Percentiles rank a stretch among this genome's conserved stretches.
Conservation (phyloP, 2,888 invertebrate species). For the Drosophila pseudotalamancana region DNA sequence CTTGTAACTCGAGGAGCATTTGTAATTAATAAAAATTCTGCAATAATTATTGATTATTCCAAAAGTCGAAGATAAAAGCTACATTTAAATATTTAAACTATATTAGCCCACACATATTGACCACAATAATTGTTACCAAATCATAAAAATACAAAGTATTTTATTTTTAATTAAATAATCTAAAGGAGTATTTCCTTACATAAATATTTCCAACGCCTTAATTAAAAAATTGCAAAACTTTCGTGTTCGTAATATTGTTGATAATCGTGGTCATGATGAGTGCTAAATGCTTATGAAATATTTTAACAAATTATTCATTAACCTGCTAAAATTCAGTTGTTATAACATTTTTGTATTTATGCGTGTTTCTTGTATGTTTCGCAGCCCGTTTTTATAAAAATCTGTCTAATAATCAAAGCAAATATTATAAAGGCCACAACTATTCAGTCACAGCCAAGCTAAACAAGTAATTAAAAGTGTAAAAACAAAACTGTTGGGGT, state of each 20-base stretch:
- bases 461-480: constrained; percentile 24
- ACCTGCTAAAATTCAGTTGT: constrained; percentile 15
- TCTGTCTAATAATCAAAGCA: constrained; percentile 37
- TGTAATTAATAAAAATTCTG: not conserved
- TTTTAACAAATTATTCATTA: constrained; percentile 17
- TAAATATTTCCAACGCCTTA: not conserved
- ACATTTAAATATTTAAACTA: too few relatives aligned
- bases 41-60: not conserved
- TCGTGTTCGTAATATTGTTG: constrained; percentile 7
- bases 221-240: constrained; percentile 1
- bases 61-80: not conserved
- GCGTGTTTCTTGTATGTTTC: constrained; percentile 7
- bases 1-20: not conserved
- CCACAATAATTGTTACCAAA: too few relatives aligned
- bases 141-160: not conserved
- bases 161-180: not conserved
- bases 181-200: not conserved
- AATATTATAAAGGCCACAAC: constrained; percentile 33
- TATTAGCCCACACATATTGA: too few relatives aligned
- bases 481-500: not conserved
- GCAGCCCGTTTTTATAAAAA: constrained; percentile 41
- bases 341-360: not conserved
- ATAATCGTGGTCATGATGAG: constrained; percentile 6
- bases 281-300: constrained; percentile 15
- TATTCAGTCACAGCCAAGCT: constrained; percentile 15